These are phyloP conservation scores for Castor canadensis DNA, from an alignment of 2,113 vertebrate species.

Conservation along the genomic window DNA sequence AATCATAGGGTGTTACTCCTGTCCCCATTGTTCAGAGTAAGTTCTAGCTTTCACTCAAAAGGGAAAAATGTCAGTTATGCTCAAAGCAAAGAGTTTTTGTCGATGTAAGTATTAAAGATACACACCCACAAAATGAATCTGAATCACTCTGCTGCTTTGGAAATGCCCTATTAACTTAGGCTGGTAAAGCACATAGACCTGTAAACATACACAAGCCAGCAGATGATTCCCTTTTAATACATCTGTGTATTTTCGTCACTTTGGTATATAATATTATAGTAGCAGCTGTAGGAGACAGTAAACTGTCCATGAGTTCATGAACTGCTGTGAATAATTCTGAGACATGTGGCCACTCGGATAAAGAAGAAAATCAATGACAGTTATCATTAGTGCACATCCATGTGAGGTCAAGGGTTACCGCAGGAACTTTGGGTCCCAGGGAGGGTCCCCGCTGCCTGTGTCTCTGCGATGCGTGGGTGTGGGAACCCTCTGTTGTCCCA, in stretches of 20 bases:
- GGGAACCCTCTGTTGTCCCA: too few species aligned
- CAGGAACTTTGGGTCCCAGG: too few species aligned
- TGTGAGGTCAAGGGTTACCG: too few species aligned
- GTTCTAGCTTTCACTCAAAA: neutral
- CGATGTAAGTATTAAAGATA: neutral
- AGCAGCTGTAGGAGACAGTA: neutral
- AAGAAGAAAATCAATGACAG: neutral
- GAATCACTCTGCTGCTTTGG: neutral
- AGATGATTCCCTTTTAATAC: neutral
- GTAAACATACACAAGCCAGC: neutral
- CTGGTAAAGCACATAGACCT: neutral
- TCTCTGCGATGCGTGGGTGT: too few species aligned
- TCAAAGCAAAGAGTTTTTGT: neutral
- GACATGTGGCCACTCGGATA: neutral
- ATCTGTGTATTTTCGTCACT: neutral
- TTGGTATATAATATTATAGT: fast-evolving
- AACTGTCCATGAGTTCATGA: neutral
- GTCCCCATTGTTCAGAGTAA: neutral
- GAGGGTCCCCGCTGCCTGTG: too few species aligned
- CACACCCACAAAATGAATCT: too few species aligned
- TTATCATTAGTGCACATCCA: too few species aligned
- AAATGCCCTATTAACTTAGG: neutral
- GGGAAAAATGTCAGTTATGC: neutral
- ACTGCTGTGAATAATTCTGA: neutral
- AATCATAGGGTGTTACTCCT: neutral